Percentiles rank a stretch among this genome's conserved stretches.
Evolutionary conservation across 2,113 vertebrate species (phyloP).

Genomic region (Poeciliopsis occidentalis): DNA sequence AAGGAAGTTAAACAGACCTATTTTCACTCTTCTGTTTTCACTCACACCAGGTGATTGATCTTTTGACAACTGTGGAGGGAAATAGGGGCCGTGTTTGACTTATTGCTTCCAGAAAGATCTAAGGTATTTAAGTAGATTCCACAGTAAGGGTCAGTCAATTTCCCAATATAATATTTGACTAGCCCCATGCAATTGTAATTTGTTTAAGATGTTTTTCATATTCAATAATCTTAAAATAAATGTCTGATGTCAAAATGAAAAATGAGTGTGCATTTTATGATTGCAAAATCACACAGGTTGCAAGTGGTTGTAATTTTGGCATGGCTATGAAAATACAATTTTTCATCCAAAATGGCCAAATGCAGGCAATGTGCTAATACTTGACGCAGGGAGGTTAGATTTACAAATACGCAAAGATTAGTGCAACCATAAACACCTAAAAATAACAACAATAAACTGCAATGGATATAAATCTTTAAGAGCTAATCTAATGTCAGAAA

Average conservation of each 20-base stretch:
- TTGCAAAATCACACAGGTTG: conserved; percentile 10
- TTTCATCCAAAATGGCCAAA: conserved; percentile 4
- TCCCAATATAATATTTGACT: neutral
- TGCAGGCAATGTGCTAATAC: conserved; percentile 3
- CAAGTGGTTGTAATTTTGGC: neutral
- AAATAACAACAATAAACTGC: no score
- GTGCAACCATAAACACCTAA: no score
- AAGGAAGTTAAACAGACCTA: neutral
- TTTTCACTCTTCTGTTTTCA: conserved; percentile 23
- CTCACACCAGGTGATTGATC: neutral
- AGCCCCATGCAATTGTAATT: conserved; percentile 3
- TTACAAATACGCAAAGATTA: neutral
- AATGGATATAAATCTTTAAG: no score
- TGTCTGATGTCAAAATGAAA: conserved; percentile 25
- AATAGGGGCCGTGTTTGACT: neutral
- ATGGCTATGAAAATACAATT: conserved; percentile 13
- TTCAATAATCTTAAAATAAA: conserved; percentile 8
- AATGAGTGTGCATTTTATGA: conserved; percentile 4
- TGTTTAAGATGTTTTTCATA: conserved; percentile 3
- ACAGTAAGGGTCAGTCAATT: conserved; percentile 1
- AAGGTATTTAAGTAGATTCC: neutral
- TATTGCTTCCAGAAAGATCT: conserved; percentile 2
- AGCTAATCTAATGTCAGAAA: no score
- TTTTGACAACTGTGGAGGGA: neutral
- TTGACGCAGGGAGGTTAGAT: neutral